These are phyloP conservation scores for Lucilia cuprina DNA, from an alignment of 1,140 invertebrate species.

Conservation along the genomic window DNA sequence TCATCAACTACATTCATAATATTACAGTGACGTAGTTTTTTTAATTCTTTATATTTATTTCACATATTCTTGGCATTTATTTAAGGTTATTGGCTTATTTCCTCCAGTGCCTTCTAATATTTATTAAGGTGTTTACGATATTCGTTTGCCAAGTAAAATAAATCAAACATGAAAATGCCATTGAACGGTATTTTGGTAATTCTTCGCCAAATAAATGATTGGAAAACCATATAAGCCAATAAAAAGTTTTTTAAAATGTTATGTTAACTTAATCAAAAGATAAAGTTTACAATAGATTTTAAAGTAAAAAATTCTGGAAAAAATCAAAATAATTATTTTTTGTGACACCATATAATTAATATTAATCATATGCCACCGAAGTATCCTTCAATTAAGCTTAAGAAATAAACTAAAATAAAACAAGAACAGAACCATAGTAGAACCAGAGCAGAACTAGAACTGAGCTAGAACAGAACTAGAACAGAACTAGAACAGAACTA, in stretches of 20 bases:
- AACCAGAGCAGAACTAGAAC: too few species aligned
- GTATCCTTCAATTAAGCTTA: too few species aligned
- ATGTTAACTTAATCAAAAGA: background rate
- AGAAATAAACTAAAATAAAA: too few species aligned
- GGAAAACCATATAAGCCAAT: background rate
- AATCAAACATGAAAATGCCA: conserved; percentile 17
- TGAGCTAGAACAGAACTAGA: too few species aligned
- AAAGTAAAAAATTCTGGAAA: background rate
- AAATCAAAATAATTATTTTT: too few species aligned
- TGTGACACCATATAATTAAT: too few species aligned
- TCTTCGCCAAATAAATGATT: background rate
- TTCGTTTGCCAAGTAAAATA: conserved; percentile 7
- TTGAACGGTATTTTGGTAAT: background rate
- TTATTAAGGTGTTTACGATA: conserved; percentile 21
- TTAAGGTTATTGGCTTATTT: conserved; percentile 23
- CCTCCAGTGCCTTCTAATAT: background rate
- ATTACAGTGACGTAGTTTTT: background rate
- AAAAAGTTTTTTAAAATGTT: background rate
- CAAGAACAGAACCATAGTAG: too few species aligned
- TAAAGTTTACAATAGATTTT: background rate
- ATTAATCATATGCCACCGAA: too few species aligned
- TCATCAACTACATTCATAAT: background rate
- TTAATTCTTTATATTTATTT: background rate
- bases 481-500: too few species aligned
- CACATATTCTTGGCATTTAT: conserved; percentile 17